Conservation (phyloP, 2,888 invertebrate genomes). For the Rotaria socialis region DNA sequence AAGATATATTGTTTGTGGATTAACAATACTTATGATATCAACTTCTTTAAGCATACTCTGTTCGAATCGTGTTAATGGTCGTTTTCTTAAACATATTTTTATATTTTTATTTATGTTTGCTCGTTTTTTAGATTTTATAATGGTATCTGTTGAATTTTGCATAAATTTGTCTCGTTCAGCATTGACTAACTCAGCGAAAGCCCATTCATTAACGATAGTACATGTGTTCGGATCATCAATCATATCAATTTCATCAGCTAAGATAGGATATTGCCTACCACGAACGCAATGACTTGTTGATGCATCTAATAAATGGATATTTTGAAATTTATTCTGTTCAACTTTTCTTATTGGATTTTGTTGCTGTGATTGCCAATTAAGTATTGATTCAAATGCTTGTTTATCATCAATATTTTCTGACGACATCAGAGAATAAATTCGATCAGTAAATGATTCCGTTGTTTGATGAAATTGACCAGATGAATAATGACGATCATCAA, state of each 20-base stretch:
- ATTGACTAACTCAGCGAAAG: neutral
- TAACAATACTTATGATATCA: constrained; percentile 19
- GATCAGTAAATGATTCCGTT: constrained; percentile 14
- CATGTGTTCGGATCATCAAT: constrained; percentile 29
- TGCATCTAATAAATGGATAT: neutral
- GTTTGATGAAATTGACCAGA: neutral
- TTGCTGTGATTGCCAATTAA: neutral
- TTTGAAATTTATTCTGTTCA: neutral
- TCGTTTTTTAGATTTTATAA: neutral
- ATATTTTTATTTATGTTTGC: neutral
- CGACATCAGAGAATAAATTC: neutral
- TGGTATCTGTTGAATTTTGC: neutral
- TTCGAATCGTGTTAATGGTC: constrained; percentile 34
- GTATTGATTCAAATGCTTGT: neutral
- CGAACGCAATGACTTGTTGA: neutral
- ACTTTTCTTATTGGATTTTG: neutral
- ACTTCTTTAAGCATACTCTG: neutral
- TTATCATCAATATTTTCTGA: neutral
- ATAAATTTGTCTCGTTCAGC: neutral
- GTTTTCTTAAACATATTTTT: constrained; percentile 1
- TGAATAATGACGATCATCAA: neutral
- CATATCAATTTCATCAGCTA: neutral
- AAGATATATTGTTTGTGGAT: neutral
- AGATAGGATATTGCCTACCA: constrained; percentile 15
- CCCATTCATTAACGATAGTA: constrained; percentile 12